Evolutionary conservation across 2,113 vertebrate species (phyloP).

Genomic region (Sinocyclocheilus rhinocerous): DNA sequence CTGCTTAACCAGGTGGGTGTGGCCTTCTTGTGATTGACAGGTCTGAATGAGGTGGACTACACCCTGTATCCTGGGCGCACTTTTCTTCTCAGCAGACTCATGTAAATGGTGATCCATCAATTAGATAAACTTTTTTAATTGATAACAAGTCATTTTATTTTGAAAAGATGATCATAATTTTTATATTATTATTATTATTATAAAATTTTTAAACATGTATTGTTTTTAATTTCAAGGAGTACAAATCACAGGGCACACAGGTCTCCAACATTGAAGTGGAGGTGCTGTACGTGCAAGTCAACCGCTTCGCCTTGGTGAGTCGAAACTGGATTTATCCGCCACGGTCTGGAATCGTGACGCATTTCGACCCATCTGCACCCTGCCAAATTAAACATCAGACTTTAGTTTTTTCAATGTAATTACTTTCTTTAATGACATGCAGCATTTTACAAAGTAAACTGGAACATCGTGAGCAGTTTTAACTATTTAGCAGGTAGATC

Average conservation of each 20-base stretch:
- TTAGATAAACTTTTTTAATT: background rate
- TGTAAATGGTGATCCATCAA: conserved; percentile 10
- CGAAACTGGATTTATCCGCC: background rate
- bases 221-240: conserved; percentile 75
- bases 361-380: background rate
- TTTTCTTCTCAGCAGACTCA: background rate
- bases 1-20: background rate
- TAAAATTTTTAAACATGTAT: background rate
- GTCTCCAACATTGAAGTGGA: conserved; percentile 90
- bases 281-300: conserved; percentile 92
- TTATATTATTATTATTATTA: background rate
- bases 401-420: conserved; percentile 22
- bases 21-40: conserved; percentile 67
- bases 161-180: background rate
- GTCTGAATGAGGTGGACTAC: conserved; percentile 96
- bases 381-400: conserved; percentile 28
- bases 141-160: background rate
- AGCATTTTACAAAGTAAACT: background rate
- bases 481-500: conserved; percentile 1
- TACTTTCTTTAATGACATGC: background rate
- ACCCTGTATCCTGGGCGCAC: conserved; percentile 84
- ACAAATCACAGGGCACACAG: conserved; percentile 81
- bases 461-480: conserved; percentile 16
- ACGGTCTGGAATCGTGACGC: background rate
- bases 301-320: conserved; percentile 93